A percentile compares a stretch with the other conserved stretches of the same genome.
These are phyloP conservation scores for Oxygymnocypris stewartii DNA, from an alignment of 2,113 vertebrate species.

Conservation along the genomic window DNA sequence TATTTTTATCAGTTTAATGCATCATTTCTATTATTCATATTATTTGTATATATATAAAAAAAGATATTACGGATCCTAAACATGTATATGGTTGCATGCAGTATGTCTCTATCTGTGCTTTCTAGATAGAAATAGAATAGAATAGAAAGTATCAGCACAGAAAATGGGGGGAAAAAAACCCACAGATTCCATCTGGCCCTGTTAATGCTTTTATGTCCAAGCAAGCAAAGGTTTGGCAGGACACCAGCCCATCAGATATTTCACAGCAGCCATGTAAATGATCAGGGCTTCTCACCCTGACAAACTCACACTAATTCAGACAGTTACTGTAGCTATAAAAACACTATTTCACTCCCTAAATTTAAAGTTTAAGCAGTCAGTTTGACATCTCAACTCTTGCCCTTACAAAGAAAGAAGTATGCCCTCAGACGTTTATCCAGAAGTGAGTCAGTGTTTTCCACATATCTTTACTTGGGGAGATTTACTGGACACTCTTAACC, in stretches of 20 bases:
- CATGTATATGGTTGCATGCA: not conserved
- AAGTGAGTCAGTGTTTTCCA: slow-evolving; percentile 21
- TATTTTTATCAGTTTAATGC: not conserved
- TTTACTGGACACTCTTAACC: not conserved
- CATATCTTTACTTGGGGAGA: slow-evolving; percentile 9
- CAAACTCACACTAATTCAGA: not conserved
- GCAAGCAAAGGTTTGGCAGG: not conserved
- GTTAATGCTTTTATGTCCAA: not conserved
- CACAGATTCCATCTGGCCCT: not conserved
- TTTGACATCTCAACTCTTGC: slow-evolving; percentile 13
- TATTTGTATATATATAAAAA: too few relatives aligned
- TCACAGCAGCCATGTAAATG: not conserved
- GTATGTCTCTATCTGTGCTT: too few relatives aligned
- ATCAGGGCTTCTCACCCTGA: not conserved
- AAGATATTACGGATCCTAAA: not conserved
- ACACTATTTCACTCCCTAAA: not conserved
- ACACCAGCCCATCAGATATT: not conserved
- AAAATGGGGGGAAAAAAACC: not conserved
- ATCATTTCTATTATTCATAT: not conserved
- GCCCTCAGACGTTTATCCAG: not conserved
- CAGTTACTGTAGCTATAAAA: slow-evolving; percentile 30
- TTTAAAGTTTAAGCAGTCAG: not conserved
- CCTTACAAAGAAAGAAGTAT: not conserved
- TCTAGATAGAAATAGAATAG: too few relatives aligned
- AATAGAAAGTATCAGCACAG: not conserved